These are phyloP conservation scores for Lamellibrachia columna DNA, from an alignment of 2,888 invertebrate species.

Conservation along the genomic window DNA sequence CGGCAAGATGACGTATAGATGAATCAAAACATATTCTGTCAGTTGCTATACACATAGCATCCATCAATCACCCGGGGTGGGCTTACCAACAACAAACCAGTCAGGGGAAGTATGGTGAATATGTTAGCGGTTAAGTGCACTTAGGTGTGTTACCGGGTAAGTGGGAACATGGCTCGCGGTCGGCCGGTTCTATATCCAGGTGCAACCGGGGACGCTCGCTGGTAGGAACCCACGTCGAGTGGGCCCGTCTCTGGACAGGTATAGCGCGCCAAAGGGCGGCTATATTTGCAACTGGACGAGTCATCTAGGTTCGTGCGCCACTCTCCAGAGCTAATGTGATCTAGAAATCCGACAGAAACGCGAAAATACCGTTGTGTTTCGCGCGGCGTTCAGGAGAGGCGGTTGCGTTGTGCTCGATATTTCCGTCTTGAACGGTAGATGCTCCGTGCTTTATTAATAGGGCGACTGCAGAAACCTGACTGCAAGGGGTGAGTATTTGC, in stretches of 20 bases:
- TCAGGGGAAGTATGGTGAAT: not conserved
- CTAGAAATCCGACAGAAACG: not conserved
- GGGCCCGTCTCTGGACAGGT: not conserved
- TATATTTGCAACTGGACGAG: not conserved
- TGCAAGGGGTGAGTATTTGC: not conserved
- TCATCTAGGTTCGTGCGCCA: not conserved
- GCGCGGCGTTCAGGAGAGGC: not conserved
- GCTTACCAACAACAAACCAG: not conserved
- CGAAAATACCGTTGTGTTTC: not conserved
- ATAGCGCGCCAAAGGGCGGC: not conserved
- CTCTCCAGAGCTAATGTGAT: not conserved
- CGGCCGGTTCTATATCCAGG: constrained; percentile 3
- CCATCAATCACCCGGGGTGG: not conserved
- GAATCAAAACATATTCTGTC: not conserved
- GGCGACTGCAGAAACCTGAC: not conserved
- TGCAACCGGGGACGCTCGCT: not conserved
- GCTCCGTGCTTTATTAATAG: not conserved
- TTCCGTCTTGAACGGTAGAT: not conserved
- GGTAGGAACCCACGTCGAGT: not conserved
- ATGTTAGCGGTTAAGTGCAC: not conserved
- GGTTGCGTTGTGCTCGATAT: not conserved
- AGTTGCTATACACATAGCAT: not conserved
- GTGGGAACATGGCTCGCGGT: not conserved
- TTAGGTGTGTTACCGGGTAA: not conserved
- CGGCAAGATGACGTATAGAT: not conserved